Evolutionary conservation across 1,140 invertebrate species (phyloP), one percentile per base, ranked within the genome.

Genomic region (Stegodyphus mimosarum): DNA sequence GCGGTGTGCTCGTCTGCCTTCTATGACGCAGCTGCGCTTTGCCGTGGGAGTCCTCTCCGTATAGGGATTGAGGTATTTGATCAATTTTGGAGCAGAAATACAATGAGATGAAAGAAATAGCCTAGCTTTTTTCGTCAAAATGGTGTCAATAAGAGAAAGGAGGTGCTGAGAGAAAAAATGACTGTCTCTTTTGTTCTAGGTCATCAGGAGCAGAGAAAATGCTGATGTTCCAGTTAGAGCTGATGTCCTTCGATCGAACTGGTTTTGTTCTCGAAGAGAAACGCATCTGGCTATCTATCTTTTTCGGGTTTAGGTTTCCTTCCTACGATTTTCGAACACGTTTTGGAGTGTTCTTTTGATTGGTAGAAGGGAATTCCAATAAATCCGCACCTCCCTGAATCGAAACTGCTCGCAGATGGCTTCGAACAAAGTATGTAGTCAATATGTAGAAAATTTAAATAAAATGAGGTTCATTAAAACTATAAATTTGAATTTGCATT

Each of bases 271-370:
- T 53, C 11, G 53, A 64, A 33, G 50, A 63, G 80, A 53, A 79
- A 83, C 81, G 73, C 81, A 84, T 84, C 81, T 84, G 81, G 81
- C 33, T 72, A 74, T 69, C 72, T 84, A 74, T 83, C 81, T 84
- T 84, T 84, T 74, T 84, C 17, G 49, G 81, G 81, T 73, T 83
- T 74, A 66, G 71, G 71, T 76, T 70, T 71, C 50, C 48, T 50
- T 74, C 64, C 73, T 84, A 75, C 81, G 81, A 84, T 84, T 84
- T 84, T 84, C 52, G 72, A 84, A 84, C 71, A 55, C 70, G 52
- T 72, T 81, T 81, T 72, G 9, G 52, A 9, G 7, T 13, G 10
- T 81, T 72, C 53, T 72, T 81, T 50, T 72, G 52, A 81, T 69
- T 52, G 63, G 76, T 53, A 10, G 64, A 2, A 49, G 51, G 70